Base-by-base conservation (phyloP, 2,113 vertebrate genomes). In the Bombycilla garrulus region DNA sequence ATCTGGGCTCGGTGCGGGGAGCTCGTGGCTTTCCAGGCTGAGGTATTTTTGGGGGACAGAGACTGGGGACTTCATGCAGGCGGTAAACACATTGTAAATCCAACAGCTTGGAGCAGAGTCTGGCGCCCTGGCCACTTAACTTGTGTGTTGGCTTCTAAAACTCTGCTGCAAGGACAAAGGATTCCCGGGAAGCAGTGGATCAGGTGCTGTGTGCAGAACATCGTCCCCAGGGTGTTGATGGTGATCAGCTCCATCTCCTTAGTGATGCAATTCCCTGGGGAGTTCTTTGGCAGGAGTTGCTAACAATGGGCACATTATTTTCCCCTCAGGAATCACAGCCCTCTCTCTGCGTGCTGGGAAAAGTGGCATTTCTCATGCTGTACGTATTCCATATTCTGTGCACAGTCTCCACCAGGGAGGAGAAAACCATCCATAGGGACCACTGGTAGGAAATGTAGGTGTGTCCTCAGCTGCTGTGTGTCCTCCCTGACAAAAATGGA, bases 161-260 rank as follows among this genome's bases (percentile, higher is more conserved):
- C 33, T 54, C 29, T 38, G 36, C 67, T 50, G 24, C 62, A 23
- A 58, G 38, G 10, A 7, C 29, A 33, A 73, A 58, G 64, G 51
- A 28, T 50, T 29, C 50, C 47, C 1, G 0, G 58, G 47, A 42
- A 64, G 33, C 6, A 2, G 10, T 25, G 48, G 38, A 9, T 36
- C 0, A 0, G 38, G 76, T 36, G 4, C 70, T 2, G 1, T 2
- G 0, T 50, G 40, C 48, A 56, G 53, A 58, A 9, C 33, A 33
- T 54, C 48, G 1, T 66, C 51, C 24, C 35, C 0, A 0, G 54
- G 25, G 7, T 21, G 12, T 40, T n/a, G 51, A 40, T 15, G 1
- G 26, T 50, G 31, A 51, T 86, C 70, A 56, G 2, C 62, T 79
- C 51, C 0, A 0, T 51, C 38, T 91, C 62, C 24, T 90, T 47